Evolutionary conservation across 2,888 invertebrate genomes (phyloP).

Genomic region (Drosophila ezoana): DNA sequence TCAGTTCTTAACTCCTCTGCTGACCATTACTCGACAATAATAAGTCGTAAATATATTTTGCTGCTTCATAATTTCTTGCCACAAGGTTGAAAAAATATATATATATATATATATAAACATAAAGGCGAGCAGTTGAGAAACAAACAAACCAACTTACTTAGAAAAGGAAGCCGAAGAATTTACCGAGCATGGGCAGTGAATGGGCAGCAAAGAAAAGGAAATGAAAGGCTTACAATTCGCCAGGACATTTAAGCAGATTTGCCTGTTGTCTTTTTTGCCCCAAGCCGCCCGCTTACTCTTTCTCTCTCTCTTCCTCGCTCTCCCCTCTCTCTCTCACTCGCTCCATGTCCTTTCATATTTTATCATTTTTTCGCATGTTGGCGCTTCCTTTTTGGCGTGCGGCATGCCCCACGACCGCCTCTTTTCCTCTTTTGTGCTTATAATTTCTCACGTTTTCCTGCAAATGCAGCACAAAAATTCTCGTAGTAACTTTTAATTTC

Average conservation of each 20-base stretch:
- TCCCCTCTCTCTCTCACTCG: not conserved
- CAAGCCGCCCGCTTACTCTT: not conserved
- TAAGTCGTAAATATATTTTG: slow-evolving; percentile 73
- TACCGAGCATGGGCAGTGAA: not conserved
- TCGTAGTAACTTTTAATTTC: slow-evolving; percentile 81
- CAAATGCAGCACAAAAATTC: slow-evolving; percentile 81
- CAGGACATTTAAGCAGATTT: slow-evolving; percentile 78
- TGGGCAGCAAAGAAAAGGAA: slow-evolving; percentile 2
- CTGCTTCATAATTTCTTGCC: slow-evolving; percentile 47
- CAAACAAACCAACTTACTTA: slow-evolving; percentile 58
- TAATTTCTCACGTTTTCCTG: slow-evolving; percentile 80
- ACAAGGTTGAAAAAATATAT: slow-evolving; percentile 45
- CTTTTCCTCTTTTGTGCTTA: slow-evolving; percentile 74
- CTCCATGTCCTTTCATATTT: slow-evolving; percentile 57
- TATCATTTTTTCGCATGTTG: slow-evolving; percentile 49
- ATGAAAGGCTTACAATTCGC: slow-evolving; percentile 73
- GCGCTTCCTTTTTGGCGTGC: slow-evolving; percentile 48
- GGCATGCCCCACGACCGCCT: slow-evolving; percentile 28
- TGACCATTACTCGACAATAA: slow-evolving; percentile 54
- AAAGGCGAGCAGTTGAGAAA: slow-evolving; percentile 25
- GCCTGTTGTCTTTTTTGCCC: slow-evolving; percentile 55
- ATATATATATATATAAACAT: slow-evolving; percentile 15
- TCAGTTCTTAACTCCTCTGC: slow-evolving; percentile 10
- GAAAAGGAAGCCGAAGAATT: slow-evolving; percentile 14
- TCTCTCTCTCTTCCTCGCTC: not conserved